A percentile compares a stretch with the other conserved stretches of the same genome.
These are phyloP conservation scores for Caradrina clavipalpis DNA, from an alignment of 2,888 invertebrate species.

Conservation along the genomic window DNA sequence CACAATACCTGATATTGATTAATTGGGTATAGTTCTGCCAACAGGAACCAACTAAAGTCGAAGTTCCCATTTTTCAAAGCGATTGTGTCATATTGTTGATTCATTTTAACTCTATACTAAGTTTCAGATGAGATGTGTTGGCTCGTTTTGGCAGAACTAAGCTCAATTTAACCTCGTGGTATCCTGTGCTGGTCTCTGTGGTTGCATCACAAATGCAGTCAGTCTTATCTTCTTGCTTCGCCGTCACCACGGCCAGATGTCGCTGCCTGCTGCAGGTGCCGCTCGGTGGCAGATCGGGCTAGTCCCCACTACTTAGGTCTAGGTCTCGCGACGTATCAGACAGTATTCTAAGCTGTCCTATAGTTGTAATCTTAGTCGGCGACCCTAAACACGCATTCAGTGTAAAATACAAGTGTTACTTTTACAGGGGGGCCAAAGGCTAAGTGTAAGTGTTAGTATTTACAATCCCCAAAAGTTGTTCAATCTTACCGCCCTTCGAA, in stretches of 20 bases:
- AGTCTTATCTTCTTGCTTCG: neutral
- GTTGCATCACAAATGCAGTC: neutral
- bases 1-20: neutral
- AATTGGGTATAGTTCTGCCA: neutral
- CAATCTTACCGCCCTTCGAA: conserved; percentile 95
- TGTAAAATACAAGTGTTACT: neutral
- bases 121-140: neutral
- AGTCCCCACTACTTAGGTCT: neutral
- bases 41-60: too few species aligned
- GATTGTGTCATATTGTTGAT: too few species aligned
- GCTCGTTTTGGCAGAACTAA: neutral
- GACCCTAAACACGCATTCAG: conserved; percentile 2
- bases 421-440: neutral
- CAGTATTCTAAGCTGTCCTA: conserved; percentile 2
- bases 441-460: neutral
- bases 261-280: neutral
- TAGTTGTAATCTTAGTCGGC: conserved; percentile 3
- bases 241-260: neutral
- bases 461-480: neutral
- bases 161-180: neutral
- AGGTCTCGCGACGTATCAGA: neutral
- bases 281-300: neutral
- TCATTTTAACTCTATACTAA: too few species aligned
- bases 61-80: too few species aligned
- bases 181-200: neutral